Base-by-base conservation (phyloP, 1,140 invertebrate species). In the Apocrypta bakeri region DNA sequence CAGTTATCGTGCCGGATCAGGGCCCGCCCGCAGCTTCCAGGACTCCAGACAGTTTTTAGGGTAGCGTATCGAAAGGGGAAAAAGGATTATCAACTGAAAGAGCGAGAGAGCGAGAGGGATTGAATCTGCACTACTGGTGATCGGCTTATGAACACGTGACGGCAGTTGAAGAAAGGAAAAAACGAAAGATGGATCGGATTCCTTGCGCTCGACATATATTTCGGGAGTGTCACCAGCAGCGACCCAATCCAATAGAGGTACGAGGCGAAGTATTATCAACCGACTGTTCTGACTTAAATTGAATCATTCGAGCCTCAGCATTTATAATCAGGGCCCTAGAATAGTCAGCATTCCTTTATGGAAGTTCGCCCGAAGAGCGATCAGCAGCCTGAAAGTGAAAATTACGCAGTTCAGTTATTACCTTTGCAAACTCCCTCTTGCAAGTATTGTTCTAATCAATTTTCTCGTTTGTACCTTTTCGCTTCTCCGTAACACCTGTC, bases 161-260 rank as follows among this genome's bases (percentile, higher is more conserved):
- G 73, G 25, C 56, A 68, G 33, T 25, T 72, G 72, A 17, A 21
- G 71, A 61, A 31, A 68, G 42, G 56, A 73, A 40, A 21, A 66
- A 66, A 25, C 24, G 56, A 76, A 29, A 82, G 72, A 82, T 76
- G 80, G 73, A 82, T 78, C 56, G 75, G 81, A 82, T 77, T 77
- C 73, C 31, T 25, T 27, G 6, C 33, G 33, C 40, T 69, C 81
- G 69, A 78, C 81, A 78, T 78, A 78, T 73, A 72, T 82, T 82
- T 82, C 68, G 68, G 63, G 24, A 80, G 79, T 66, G 79, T 80
- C 79, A 80, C 79, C 56, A 21, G 33, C 25, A 29, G 63, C 63
- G 21, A 17, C 63, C n/a, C 63, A 4, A 17, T 25, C 48, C 14
- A 7, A 24, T 3, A 7, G 63, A 24, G 9, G n/a, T 9, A 25